Base-by-base conservation (phyloP, 2,113 vertebrate genomes). In the Lagenorhynchus albirostris region DNA sequence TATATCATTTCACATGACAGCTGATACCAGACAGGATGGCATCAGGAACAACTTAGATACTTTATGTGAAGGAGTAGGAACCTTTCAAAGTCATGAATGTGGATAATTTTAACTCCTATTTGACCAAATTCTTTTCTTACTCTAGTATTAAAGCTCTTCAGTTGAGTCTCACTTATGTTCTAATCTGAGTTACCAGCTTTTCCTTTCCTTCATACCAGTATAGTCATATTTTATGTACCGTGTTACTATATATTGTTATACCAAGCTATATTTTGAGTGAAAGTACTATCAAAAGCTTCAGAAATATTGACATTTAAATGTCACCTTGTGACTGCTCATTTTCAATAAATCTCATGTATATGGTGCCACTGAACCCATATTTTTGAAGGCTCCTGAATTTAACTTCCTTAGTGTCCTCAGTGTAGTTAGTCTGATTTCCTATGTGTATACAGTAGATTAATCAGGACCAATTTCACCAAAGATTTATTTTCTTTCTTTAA, bases 311-410 rank as follows among this genome's bases (percentile, higher is more conserved):
- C 31, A 67, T 82, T 53, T 65, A 88, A 88, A 74, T 82, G 83
- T 68, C 84, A 76, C 31, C 65, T 92, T 89, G 36, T 89, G 38
- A 44, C 25, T 82, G 20, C 20, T 96, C 8, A n/a, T 89, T 96
- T 93, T 92, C 55, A 95, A 0, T 80, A 79, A 87, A 13, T 92
- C 58, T 87, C 18, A 36, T 58, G 76, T 82, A 44, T 74, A 50
- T 65, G 74, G 73, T 92, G 36, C 8, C 13, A 4, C 33, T 55
- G 67, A 88, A 58, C 26, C 26, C 10, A 0, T 88, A 62, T 33
- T 79, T 85, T 95, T 85, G 62, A 91, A 85, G 63, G 25, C n/a
- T 85, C 58, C 67, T 88, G 67, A 87, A 62, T 81, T 92, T 88
- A 88, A 81, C 47, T 74, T 88, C 29, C 17, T 41, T 85, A 70